Evolutionary conservation across 2,888 invertebrate genomes (phyloP).

Genomic region (Drosophila mettleri): DNA sequence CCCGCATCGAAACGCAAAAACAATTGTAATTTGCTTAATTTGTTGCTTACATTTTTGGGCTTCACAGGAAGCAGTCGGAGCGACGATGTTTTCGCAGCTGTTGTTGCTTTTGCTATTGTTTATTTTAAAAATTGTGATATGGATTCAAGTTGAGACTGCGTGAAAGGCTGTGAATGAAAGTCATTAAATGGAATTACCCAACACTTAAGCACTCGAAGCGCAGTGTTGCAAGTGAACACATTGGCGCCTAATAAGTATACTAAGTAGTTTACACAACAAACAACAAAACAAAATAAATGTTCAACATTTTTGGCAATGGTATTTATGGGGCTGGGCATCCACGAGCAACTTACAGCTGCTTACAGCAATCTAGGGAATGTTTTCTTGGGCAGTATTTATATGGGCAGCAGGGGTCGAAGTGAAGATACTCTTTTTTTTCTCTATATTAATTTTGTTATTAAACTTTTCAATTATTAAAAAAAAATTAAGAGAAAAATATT

Average conservation of each 20-base stretch:
- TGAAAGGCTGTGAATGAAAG: constrained; percentile 6
- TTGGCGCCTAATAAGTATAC: constrained; percentile 11
- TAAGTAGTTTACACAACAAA: constrained; percentile 5
- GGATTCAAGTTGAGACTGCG: constrained; percentile 22
- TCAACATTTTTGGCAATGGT: constrained; percentile 42
- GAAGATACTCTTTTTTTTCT: constrained; percentile 29
- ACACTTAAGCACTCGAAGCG: constrained; percentile 4
- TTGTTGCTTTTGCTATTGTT: constrained; percentile 31
- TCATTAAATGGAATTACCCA: constrained; percentile 25
- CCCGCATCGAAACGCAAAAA: constrained; percentile 20
- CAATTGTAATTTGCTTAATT: constrained; percentile 53
- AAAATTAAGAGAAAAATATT: background rate
- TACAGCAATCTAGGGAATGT: constrained; percentile 40
- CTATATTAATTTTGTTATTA: too few relatives aligned
- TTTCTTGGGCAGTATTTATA: background rate
- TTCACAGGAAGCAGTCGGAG: constrained; percentile 31
- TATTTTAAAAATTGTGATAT: constrained; percentile 17
- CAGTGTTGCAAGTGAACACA: constrained; percentile 20
- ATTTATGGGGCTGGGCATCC: constrained; percentile 18
- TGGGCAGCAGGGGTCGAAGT: background rate
- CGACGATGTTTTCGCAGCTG: constrained; percentile 53
- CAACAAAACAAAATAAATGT: constrained; percentile 3
- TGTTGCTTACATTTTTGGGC: constrained; percentile 8
- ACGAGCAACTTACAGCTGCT: constrained; percentile 56
- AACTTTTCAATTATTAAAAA: background rate